These are phyloP conservation scores for Agrochola circellaris DNA, from an alignment of 2,888 invertebrate species.

Conservation along the genomic window DNA sequence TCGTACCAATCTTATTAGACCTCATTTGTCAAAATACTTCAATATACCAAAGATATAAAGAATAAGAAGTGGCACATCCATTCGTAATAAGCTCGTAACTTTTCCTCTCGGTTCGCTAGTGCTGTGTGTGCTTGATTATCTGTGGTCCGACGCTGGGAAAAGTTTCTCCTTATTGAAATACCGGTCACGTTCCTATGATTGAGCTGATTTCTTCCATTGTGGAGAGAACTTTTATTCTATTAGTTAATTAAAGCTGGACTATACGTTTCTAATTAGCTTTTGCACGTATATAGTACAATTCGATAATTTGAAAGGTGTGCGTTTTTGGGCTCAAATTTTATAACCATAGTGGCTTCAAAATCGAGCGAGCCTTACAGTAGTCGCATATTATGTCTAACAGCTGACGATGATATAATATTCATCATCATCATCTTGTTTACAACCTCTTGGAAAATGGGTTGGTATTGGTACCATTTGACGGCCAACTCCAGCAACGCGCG, in stretches of 20 bases:
- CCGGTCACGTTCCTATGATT: conserved; percentile 46
- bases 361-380: no score
- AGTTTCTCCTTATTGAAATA: conserved; percentile 23
- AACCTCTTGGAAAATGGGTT: no score
- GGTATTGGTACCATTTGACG: no score
- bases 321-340: background rate
- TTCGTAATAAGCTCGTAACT: conserved; percentile 38
- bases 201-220: conserved; percentile 55
- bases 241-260: conserved; percentile 51
- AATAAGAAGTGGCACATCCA: conserved; percentile 21
- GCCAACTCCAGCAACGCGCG: no score
- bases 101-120: conserved; percentile 27
- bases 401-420: no score
- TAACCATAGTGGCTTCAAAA: background rate
- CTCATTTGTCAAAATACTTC: conserved; percentile 19
- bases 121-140: conserved; percentile 47
- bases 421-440: no score
- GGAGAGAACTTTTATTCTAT: conserved; percentile 45
- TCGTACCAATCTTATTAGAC: background rate
- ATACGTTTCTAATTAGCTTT: conserved; percentile 42
- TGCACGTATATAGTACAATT: background rate
- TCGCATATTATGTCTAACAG: no score
- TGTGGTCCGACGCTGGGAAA: conserved; percentile 32
- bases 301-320: background rate
- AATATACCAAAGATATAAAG: conserved; percentile 13